Base-by-base conservation (phyloP, 1,140 invertebrate genomes). In the Prorops nasuta region DNA sequence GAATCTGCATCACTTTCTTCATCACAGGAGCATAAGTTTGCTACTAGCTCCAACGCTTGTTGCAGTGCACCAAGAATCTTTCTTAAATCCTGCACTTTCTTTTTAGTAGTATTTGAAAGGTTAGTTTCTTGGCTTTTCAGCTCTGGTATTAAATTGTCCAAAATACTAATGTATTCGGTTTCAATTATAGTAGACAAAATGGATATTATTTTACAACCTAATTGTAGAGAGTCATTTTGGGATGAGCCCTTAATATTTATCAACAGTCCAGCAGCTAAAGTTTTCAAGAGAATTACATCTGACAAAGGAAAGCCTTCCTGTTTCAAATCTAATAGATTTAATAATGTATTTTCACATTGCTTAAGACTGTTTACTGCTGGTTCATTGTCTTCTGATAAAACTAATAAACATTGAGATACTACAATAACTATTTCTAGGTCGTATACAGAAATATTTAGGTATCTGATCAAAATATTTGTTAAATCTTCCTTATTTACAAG, bases 11-110 rank as follows among this genome's bases (percentile, higher is more conserved):
- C 82, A 54, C 69, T 59, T 52, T 76, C 74, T 69, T 54, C 44
- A 80, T 84, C 84, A 58, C 86, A 83, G 20, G 86, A 84, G 55
- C 85, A 87, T 20, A 89, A 69, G 71, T 90, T 89, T 12, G 86
- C 80, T 39, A 88, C 69, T 41, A 87, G 84, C 72, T 89, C 86
- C 44, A 88, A 66, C 4, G 84, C 81, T 59, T 82, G 78, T 56
- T 84, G 81, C 63, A 88, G 86, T 1, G 84, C 82, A 48, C 80
- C 77, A 7, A 88, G 58, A 32, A 86, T 61, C 46, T 78, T 67
- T 57, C 70, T 74, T 1, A 79, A 56, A 41, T 80, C 66, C 49
- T 74, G 73, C 2, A 84, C 52, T 31, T 80, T 72, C 19, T 70
- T 80, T 6, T 63, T 58, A 6, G 65, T 54, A 10, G 50, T 60